Evolutionary conservation across 2,888 invertebrate species (phyloP).

Genomic region (Epirrita christyi): DNA sequence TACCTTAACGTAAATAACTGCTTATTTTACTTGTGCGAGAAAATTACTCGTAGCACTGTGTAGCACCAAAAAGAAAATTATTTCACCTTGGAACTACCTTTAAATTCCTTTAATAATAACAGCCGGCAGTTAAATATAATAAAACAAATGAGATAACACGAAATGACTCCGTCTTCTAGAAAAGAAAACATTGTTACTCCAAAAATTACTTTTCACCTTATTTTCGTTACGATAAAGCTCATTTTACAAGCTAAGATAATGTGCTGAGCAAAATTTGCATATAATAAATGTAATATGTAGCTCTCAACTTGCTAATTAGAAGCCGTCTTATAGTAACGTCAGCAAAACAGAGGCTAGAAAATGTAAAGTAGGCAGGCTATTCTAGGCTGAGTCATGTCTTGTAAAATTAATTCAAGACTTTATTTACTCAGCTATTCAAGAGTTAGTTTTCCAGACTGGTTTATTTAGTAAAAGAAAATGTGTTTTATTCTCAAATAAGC

Average conservation of each 20-base stretch:
- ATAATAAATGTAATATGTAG: slow-evolving; percentile 84
- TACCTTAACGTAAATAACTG: background rate
- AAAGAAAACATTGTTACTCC: slow-evolving; percentile 53
- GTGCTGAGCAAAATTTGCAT: slow-evolving; percentile 75
- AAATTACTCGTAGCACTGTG: background rate
- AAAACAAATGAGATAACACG: slow-evolving; percentile 58
- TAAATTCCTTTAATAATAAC: slow-evolving; percentile 38
- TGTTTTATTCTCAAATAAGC: too few relatives aligned
- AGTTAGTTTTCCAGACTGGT: background rate
- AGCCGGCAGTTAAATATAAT: slow-evolving; percentile 44
- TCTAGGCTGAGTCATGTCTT: slow-evolving; percentile 12
- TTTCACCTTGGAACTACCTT: slow-evolving; percentile 22
- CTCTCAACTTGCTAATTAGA: slow-evolving; percentile 83
- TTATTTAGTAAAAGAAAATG: background rate
- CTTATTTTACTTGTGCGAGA: slow-evolving; percentile 2
- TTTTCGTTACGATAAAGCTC: slow-evolving; percentile 50
- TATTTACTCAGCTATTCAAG: background rate
- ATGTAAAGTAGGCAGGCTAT: slow-evolving; percentile 26
- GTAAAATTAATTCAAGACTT: slow-evolving; percentile 11
- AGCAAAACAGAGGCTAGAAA: slow-evolving; percentile 44
- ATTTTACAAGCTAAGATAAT: slow-evolving; percentile 43
- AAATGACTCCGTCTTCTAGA: slow-evolving; percentile 57
- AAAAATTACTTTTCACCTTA: slow-evolving; percentile 51
- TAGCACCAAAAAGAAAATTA: slow-evolving; percentile 21
- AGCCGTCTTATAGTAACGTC: slow-evolving; percentile 69